Base-by-base conservation (phyloP, 2,797 vertebrate genomes). In the Cyclopterus lumpus region DNA sequence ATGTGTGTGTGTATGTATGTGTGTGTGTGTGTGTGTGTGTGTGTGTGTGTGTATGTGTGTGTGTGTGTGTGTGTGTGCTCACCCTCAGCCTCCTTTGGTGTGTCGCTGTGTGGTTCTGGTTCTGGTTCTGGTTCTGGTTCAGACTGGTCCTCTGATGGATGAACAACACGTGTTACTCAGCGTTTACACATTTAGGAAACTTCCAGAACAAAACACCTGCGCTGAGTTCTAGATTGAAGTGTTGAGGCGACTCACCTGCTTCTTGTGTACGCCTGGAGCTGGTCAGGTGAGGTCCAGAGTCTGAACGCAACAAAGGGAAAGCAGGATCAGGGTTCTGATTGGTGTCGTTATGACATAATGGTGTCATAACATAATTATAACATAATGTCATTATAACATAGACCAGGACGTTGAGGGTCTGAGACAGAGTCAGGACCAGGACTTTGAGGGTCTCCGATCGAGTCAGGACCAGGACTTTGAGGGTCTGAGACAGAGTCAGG, bases 241-340 rank as follows among this genome's bases (percentile, higher is more conserved):
- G 24, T 1, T 57, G 1, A 46, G 3, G 26, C 11, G 4, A 0
- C 2, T 4, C 64, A 92, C 90, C 91, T 85, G 75, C 51, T 77
- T 90, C 87, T 59, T 80, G 83, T 2, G 90, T 72, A 38, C 87
- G 0, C 44, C 30, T 90, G 67, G 91, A 92, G 81, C 88, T 91
- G 0, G 82, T 90, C 32, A 77, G 0, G 42, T 72, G 1, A 34
- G n/a, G 73, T 20, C 44, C 81, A 1, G 86, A 83, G 34, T 67
- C 77, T 16, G 26, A 90, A 85, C 9, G 59, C 49, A 18, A 80
- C 26, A 40, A 36, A 60, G 0, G 68, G 2, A 62, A 20, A 34
- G 6, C n/a, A n/a, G n/a, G n/a, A 8, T 34, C 5, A 18, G 3
- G 20, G 44, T 26, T 36, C 7, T 2, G 65, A 34, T 0, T 32